Percentiles rank a stretch among this genome's conserved stretches.
Evolutionary conservation across 2,797 vertebrate species (phyloP).

Genomic region (Argyrosomus regius): DNA sequence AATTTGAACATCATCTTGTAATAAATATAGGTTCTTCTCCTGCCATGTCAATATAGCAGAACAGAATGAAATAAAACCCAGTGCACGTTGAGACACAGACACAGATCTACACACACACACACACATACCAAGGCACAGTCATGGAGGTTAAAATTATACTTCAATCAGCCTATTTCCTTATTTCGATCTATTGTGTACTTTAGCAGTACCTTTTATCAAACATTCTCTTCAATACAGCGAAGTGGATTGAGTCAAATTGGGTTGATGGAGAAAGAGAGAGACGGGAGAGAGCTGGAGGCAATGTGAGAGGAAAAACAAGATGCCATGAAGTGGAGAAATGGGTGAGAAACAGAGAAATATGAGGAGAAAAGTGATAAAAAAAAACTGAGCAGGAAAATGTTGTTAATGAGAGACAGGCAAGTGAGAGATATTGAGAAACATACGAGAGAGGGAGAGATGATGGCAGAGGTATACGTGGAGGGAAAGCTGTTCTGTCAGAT

Average conservation of each 20-base stretch:
- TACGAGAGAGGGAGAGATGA: slow-evolving; percentile 13
- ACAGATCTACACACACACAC: neutral
- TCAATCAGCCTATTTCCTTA: neutral
- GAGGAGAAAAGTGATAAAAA: slow-evolving; percentile 24
- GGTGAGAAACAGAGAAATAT: neutral
- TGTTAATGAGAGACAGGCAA: slow-evolving; percentile 31
- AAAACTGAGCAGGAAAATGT: slow-evolving; percentile 4
- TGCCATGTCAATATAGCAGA: neutral
- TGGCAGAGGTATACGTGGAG: slow-evolving; percentile 21
- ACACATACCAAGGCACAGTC: neutral
- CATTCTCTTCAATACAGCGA: slow-evolving; percentile 1
- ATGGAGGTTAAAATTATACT: neutral
- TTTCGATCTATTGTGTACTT: slow-evolving; percentile 8
- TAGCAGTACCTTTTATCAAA: slow-evolving; percentile 8
- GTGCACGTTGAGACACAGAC: neutral
- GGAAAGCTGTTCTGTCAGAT: slow-evolving; percentile 52
- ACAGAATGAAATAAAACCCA: neutral
- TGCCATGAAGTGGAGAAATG: neutral
- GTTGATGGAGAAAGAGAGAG: neutral
- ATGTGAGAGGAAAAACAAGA: neutral
- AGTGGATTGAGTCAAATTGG: slow-evolving; percentile 23
- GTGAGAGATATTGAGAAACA: slow-evolving; percentile 22
- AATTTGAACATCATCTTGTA: neutral
- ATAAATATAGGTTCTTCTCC: neutral
- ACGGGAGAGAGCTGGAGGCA: neutral